Percentiles rank a stretch among this genome's conserved stretches.
These are phyloP conservation scores for Saguinus midas DNA, from an alignment of 2,113 vertebrate species.

Conservation along the genomic window DNA sequence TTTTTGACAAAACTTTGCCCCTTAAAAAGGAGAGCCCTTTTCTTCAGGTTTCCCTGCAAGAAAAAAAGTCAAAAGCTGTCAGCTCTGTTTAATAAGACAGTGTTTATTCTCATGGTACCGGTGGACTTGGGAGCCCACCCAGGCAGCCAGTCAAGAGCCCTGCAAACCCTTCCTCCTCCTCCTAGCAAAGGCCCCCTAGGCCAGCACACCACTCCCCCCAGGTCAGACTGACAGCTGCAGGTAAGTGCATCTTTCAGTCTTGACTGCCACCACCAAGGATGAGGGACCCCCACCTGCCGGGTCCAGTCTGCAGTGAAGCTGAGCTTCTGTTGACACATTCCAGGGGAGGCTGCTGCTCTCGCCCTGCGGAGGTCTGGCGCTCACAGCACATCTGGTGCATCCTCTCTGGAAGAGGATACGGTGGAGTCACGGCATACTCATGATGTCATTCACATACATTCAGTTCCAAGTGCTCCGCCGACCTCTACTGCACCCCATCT, in stretches of 20 bases:
- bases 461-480: neutral
- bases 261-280: conserved; percentile 49
- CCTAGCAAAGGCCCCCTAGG: conserved; percentile 61
- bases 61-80: neutral
- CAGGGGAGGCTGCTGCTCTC: neutral
- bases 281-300: neutral
- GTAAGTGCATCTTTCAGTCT: conserved; percentile 61
- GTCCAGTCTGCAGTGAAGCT: neutral
- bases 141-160: conserved; percentile 85
- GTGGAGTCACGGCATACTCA: fast-evolving
- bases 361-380: neutral
- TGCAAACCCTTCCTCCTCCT: conserved; percentile 78
- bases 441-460: neutral
- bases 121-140: conserved; percentile 89
- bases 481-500: too few relatives aligned
- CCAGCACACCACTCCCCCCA: neutral
- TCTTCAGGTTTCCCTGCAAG: neutral
- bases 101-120: too few relatives aligned
- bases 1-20: neutral
- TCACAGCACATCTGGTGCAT: too few relatives aligned
- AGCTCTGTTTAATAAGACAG: conserved; percentile 75
- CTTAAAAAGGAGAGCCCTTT: neutral
- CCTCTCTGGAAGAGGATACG: neutral
- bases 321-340: fast-evolving
- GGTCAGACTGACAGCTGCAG: conserved; percentile 54